phyloP scores from a whole-genome alignment of 2,888 invertebrate genomes.

The Romanomermis culicivorax region DNA sequence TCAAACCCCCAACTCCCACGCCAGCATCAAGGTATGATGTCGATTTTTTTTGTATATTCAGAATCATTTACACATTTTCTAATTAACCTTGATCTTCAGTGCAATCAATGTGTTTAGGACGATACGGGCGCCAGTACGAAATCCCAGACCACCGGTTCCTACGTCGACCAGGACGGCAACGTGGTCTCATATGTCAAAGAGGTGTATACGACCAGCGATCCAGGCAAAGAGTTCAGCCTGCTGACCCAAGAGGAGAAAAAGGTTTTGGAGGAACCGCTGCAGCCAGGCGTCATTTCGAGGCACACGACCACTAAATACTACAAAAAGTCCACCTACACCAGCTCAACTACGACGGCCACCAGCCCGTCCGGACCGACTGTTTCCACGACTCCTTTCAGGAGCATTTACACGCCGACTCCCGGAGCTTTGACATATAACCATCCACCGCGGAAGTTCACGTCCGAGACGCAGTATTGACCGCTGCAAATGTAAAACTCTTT shows the following conservation, averaged over 20 bases:
- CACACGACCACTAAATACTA: slow-evolving; percentile 26
- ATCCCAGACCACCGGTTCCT: slow-evolving; percentile 15
- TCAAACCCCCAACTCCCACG: too few relatives aligned
- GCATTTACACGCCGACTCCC: too few relatives aligned
- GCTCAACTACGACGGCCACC: slow-evolving; percentile 2
- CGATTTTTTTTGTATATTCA: too few relatives aligned
- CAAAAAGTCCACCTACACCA: slow-evolving; percentile 25
- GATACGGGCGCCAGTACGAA: slow-evolving; percentile 6
- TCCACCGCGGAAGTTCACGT: too few relatives aligned
- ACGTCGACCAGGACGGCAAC: slow-evolving; percentile 21
- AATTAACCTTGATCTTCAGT: too few relatives aligned
- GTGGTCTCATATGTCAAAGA: slow-evolving; percentile 22
- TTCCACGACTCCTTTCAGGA: too few relatives aligned
- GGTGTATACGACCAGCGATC: slow-evolving; percentile 21
- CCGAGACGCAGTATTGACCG: too few relatives aligned
- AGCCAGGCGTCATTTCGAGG: slow-evolving; percentile 23
- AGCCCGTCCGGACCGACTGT: not conserved
- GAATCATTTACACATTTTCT: not conserved
- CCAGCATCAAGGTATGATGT: too few relatives aligned
- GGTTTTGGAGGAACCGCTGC: slow-evolving; percentile 20
- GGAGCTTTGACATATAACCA: too few relatives aligned
- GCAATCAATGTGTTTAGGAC: too few relatives aligned
- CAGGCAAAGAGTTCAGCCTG: slow-evolving; percentile 19
- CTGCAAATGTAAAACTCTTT: too few relatives aligned
- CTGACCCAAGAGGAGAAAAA: slow-evolving; percentile 19